A percentile compares a stretch with the other conserved stretches of the same genome.
phyloP scores from a whole-genome alignment of 37 sponge, comb jelly and placozoan genomes.

The Petrosia ficiformis region DNA sequence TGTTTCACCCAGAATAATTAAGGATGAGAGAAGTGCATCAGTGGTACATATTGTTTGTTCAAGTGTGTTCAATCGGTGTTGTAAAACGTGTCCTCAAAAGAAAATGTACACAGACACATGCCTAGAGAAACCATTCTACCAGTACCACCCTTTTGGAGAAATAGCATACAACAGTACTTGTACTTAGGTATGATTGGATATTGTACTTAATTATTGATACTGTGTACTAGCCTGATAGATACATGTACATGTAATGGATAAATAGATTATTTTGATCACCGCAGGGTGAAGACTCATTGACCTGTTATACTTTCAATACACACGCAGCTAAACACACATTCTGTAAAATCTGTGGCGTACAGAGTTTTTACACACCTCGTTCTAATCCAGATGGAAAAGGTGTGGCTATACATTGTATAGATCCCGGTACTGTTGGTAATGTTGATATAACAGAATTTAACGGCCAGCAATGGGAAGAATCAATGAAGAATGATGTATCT shows the following conservation, averaged over 20 bases:
- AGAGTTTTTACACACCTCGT: constrained; percentile 94
- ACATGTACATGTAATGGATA: too few species aligned
- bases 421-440: constrained; percentile 50
- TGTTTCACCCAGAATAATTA: too few species aligned
- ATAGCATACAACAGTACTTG: too few species aligned
- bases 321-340: constrained; percentile 93
- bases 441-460: constrained; percentile 58
- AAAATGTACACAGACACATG: too few species aligned
- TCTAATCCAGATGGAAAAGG: constrained; percentile 93
- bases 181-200: background rate
- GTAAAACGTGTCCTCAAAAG: too few species aligned
- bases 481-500: constrained; percentile 38
- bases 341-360: constrained; percentile 89
- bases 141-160: too few species aligned
- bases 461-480: constrained; percentile 84
- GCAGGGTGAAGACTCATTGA: constrained; percentile 68
- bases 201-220: background rate
- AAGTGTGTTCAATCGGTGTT: too few species aligned
- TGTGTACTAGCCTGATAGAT: background rate
- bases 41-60: too few species aligned
- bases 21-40: too few species aligned
- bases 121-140: too few species aligned
- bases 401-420: constrained; percentile 72
- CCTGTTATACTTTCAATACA: constrained; percentile 88
- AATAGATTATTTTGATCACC: background rate